These are phyloP conservation scores for Cryptotis parvus DNA, from an alignment of 2,113 vertebrate species.

Conservation along the genomic window DNA sequence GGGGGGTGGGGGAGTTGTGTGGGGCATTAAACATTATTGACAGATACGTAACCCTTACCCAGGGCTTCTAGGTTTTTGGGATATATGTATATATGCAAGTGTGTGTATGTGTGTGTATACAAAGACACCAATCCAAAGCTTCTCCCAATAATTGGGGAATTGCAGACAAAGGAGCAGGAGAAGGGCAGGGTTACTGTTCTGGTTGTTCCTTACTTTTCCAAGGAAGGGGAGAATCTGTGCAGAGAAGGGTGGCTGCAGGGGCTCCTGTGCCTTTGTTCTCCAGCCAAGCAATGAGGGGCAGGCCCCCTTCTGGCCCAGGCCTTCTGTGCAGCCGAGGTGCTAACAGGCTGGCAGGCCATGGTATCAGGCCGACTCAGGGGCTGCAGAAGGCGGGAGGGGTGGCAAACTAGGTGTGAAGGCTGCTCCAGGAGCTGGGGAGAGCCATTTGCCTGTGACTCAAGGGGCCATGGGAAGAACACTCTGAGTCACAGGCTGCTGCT, in stretches of 20 bases:
- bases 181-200: accelerated
- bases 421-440: conserved; percentile 14
- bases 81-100: too few species aligned
- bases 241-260: not conserved
- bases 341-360: conserved; percentile 45
- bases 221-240: not conserved
- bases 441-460: not conserved
- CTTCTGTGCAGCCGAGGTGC: conserved; percentile 16
- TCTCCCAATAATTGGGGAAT: not conserved
- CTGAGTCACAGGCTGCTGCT: not conserved
- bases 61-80: too few species aligned
- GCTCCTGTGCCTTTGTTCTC: not conserved
- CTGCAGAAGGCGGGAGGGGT: not conserved
- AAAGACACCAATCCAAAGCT: not conserved
- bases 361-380: conserved; percentile 14
- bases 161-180: not conserved
- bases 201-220: not conserved
- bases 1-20: too few species aligned
- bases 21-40: too few species aligned
- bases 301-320: conserved; percentile 26
- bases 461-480: not conserved
- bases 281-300: not conserved
- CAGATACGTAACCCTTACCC: too few species aligned
- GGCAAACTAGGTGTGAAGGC: conserved; percentile 47
- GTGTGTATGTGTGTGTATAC: too few species aligned